Conservation (phyloP, 2,113 vertebrate genomes). For the Malurus melanocephalus region DNA sequence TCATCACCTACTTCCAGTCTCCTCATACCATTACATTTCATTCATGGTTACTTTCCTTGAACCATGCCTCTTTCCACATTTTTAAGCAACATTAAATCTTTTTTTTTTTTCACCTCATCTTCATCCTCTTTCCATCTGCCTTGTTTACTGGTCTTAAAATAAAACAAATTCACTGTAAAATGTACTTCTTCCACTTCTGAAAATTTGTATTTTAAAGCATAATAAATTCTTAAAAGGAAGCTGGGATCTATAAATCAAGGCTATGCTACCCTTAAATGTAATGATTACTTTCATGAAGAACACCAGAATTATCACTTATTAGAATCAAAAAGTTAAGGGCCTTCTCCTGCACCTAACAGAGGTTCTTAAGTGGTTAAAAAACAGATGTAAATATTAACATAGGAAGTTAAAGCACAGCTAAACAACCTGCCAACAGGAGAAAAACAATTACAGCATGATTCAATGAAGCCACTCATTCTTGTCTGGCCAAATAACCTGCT, state of each 20-base stretch:
- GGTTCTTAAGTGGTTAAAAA: not conserved
- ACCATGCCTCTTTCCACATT: not conserved
- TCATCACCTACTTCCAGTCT: not conserved
- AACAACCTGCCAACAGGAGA: slow-evolving; percentile 40
- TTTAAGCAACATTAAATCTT: not conserved
- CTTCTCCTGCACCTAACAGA: not conserved
- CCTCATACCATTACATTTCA: not conserved
- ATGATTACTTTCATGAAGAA: not conserved
- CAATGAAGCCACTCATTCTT: slow-evolving; percentile 55
- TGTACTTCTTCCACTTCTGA: not conserved
- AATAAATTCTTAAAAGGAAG: not conserved
- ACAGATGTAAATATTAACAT: not conserved
- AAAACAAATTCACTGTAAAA: not conserved
- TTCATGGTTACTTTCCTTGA: not conserved
- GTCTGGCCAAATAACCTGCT: slow-evolving; percentile 86
- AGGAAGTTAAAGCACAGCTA: slow-evolving; percentile 27
- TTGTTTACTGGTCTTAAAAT: not conserved
- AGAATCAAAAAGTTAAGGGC: not conserved
- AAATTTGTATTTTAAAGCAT: not conserved
- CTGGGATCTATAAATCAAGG: not conserved
- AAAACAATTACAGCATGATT: slow-evolving; percentile 44
- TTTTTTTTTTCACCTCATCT: not conserved
- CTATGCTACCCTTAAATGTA: not conserved
- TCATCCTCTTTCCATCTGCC: not conserved
- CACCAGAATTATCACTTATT: not conserved